phyloP scores from a whole-genome alignment of 2,113 vertebrate genomes.

The Pygoscelis adeliae region DNA sequence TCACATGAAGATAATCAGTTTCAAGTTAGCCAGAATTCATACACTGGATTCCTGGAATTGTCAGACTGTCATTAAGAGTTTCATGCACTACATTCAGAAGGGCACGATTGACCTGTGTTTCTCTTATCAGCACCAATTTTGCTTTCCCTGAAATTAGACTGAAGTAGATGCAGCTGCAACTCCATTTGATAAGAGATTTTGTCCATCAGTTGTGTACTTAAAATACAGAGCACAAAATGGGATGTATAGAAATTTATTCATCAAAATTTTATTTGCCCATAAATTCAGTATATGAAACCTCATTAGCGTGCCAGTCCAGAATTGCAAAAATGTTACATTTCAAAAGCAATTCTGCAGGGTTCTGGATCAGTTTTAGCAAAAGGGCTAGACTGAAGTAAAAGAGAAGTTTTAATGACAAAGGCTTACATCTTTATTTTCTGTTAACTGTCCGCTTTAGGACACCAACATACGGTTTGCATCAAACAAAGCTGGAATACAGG shows the following conservation, averaged over 20 bases:
- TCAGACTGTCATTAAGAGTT: background rate
- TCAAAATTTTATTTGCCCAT: background rate
- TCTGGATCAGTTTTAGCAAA: background rate
- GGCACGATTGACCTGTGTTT: background rate
- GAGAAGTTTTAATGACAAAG: background rate
- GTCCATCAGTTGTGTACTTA: background rate
- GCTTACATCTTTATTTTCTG: background rate
- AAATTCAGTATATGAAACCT: background rate
- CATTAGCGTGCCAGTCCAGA: background rate
- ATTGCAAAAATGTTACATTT: background rate
- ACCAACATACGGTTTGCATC: background rate
- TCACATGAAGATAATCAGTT: fast-evolving
- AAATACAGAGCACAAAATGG: background rate
- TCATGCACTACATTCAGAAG: fast-evolving
- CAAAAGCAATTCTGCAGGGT: background rate
- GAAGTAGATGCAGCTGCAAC: background rate
- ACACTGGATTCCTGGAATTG: fast-evolving
- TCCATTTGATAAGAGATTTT: background rate
- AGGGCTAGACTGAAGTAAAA: background rate
- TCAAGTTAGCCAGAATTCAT: fast-evolving
- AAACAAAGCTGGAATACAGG: background rate
- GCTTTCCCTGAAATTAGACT: background rate
- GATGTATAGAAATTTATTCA: background rate
- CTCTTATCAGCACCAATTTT: background rate
- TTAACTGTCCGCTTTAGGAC: background rate